Evolutionary conservation across 2,888 invertebrate species (phyloP).

Genomic region (Tholera decimalis): DNA sequence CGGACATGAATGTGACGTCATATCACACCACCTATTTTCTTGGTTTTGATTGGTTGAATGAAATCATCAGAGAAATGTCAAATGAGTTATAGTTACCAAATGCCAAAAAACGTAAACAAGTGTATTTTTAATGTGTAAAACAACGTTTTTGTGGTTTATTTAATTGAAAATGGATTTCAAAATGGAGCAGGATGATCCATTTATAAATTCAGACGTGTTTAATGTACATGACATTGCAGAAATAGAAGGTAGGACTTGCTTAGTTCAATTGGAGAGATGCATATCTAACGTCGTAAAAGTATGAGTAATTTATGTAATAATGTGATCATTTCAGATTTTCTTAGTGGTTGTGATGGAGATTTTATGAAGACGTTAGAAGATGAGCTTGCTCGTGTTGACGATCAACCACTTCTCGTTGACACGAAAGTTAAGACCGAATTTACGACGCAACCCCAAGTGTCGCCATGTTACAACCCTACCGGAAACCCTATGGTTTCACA

Average conservation of each 20-base stretch:
- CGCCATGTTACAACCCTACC: conserved; percentile 77
- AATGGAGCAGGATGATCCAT: conserved; percentile 85
- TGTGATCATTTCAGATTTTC: conserved; percentile 90
- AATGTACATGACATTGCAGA: conserved; percentile 93
- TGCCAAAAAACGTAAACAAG: conserved; percentile 84
- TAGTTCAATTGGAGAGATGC: conserved; percentile 12
- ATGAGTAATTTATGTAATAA: conserved; percentile 46
- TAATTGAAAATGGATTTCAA: conserved; percentile 44
- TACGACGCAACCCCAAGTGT: conserved; percentile 77
- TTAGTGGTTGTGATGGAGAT: conserved; percentile 93
- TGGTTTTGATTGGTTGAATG: conserved; percentile 90
- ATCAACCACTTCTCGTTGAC: conserved; percentile 79
- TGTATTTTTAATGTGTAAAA: conserved; percentile 61
- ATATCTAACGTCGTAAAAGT: conserved; percentile 39
- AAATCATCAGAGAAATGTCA: conserved; percentile 82
- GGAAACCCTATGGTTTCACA: conserved; percentile 87
- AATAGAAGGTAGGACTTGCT: conserved; percentile 92
- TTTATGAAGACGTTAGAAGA: conserved; percentile 91
- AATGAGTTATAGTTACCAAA: conserved; percentile 65
- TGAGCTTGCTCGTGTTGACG: conserved; percentile 83
- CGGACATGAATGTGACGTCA: conserved; percentile 77
- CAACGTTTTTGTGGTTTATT: conserved; percentile 41
- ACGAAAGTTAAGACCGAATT: conserved; percentile 75
- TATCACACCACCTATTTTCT: conserved; percentile 92
- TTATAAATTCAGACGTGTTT: conserved; percentile 91